These are phyloP conservation scores for Mimas tiliae DNA, from an alignment of 2,888 invertebrate species.

Conservation along the genomic window DNA sequence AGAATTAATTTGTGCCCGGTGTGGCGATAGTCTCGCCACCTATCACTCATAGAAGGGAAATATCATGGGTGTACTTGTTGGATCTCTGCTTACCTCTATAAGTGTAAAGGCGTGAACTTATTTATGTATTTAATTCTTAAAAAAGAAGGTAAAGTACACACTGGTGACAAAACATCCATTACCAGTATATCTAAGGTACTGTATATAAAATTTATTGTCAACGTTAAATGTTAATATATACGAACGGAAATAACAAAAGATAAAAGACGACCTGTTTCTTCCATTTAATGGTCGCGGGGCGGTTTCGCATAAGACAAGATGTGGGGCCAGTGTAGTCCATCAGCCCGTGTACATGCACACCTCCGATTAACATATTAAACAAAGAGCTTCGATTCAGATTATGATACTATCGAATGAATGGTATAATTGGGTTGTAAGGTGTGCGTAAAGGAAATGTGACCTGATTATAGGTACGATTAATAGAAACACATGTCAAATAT, in stretches of 20 bases:
- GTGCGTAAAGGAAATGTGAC: neutral
- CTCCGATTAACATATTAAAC: conserved; percentile 4
- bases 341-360: conserved; percentile 33
- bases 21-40: too few species aligned
- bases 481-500: neutral
- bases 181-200: neutral
- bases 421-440: neutral
- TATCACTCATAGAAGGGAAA: too few species aligned
- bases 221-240: conserved; percentile 64
- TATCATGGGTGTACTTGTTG: too few species aligned
- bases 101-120: too few species aligned
- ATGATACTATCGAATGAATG: neutral
- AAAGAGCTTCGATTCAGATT: neutral
- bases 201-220: conserved; percentile 34
- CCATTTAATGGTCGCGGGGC: conserved; percentile 68
- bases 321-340: conserved; percentile 56
- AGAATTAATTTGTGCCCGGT: too few species aligned
- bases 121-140: too few species aligned
- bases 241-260: conserved; percentile 76
- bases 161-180: too few species aligned
- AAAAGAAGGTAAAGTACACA: too few species aligned
- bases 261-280: conserved; percentile 72
- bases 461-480: too few species aligned
- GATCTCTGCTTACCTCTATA: too few species aligned
- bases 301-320: conserved; percentile 74